phyloP scores from a whole-genome alignment of 2,113 vertebrate species.

The Holacanthus passer region DNA sequence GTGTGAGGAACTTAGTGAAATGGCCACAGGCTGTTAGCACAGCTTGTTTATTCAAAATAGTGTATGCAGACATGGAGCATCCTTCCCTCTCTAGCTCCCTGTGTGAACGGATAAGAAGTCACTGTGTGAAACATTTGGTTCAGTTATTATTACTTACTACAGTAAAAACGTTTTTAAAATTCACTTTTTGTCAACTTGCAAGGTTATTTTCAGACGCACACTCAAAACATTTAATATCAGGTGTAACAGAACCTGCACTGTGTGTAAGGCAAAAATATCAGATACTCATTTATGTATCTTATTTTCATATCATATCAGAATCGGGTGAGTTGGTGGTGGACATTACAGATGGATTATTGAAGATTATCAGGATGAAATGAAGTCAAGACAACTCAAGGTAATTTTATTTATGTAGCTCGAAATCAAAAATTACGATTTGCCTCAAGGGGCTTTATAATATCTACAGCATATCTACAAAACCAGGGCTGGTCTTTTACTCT shows the following conservation, averaged over 20 bases:
- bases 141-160: not conserved
- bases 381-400: too few relatives aligned
- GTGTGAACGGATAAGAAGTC: not conserved
- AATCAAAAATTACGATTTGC: too few relatives aligned
- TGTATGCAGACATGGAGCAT: slow-evolving; percentile 2
- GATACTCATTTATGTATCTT: not conserved
- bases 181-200: not conserved
- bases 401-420: too few relatives aligned
- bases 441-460: too few relatives aligned
- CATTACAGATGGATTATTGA: not conserved
- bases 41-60: slow-evolving; percentile 47
- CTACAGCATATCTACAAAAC: too few relatives aligned
- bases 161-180: not conserved
- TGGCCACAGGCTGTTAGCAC: slow-evolving; percentile 43
- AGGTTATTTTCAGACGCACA: not conserved
- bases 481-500: not conserved
- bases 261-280: not conserved
- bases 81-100: not conserved
- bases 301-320: not conserved
- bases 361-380: not conserved
- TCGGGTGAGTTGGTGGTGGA: too few relatives aligned
- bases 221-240: not conserved
- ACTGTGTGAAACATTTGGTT: not conserved
- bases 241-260: not conserved
- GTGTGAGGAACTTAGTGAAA: slow-evolving; percentile 37